These are phyloP conservation scores for Albula glossodonta DNA, from an alignment of 2,113 vertebrate species.

Conservation along the genomic window DNA sequence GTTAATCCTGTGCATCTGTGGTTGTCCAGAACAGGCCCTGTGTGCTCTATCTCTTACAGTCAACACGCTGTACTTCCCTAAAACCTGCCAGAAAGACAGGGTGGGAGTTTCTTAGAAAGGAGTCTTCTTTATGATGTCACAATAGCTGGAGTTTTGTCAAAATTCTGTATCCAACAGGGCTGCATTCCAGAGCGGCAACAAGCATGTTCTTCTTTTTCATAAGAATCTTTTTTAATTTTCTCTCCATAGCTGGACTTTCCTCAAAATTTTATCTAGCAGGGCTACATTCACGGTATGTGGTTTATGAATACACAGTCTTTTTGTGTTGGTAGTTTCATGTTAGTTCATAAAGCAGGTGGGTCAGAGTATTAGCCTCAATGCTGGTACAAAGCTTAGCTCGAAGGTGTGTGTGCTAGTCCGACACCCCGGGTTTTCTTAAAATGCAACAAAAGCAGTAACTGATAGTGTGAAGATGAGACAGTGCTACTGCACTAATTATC, in stretches of 20 bases:
- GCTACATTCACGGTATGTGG: not conserved
- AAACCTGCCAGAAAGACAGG: not conserved
- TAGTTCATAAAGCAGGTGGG: not conserved
- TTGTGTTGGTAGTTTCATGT: not conserved
- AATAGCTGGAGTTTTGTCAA: no score
- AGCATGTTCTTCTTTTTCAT: no score
- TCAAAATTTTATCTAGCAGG: not conserved
- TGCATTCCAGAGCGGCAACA: no score
- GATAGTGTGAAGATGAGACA: not conserved
- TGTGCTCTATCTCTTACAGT: not conserved
- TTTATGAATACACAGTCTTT: not conserved
- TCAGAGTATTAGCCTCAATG: no score
- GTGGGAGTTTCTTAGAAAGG: not conserved
- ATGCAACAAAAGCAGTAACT: not conserved
- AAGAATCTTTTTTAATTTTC: no score
- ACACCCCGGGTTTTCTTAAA: not conserved
- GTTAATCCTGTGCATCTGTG: not conserved
- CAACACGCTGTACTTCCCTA: not conserved
- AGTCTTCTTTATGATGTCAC: no score
- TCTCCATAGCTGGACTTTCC: not conserved
- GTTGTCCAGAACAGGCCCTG: not conserved
- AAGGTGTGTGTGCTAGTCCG: not conserved
- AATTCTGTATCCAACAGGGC: no score
- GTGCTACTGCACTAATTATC: not conserved
- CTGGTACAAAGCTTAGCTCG: not conserved